A percentile compares a stretch with the other conserved stretches of the same genome.
Conservation (phyloP, 2,797 vertebrate species). For the Nasua narica region DNA sequence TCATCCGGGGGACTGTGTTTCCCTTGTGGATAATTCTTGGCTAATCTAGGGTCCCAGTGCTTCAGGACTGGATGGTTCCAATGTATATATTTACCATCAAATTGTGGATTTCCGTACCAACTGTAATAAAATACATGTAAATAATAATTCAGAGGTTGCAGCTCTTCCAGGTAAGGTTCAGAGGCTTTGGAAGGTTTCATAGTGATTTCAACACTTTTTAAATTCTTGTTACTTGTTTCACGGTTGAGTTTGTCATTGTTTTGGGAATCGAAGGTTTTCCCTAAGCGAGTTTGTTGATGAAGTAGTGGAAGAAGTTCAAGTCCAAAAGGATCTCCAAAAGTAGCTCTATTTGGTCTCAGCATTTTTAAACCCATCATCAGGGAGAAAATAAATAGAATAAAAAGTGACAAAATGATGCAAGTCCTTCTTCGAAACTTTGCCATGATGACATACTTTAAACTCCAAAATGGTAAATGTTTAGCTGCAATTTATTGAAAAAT, state of each 20-base stretch:
- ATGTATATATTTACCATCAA: constrained; percentile 95
- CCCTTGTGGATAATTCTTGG: constrained; percentile 90
- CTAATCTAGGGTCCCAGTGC: constrained; percentile 95
- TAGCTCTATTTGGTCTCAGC: constrained; percentile 87
- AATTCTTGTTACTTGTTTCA: constrained; percentile 69
- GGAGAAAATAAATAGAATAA: constrained; percentile 90
- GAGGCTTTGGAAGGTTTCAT: constrained; percentile 75
- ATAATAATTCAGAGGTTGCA: constrained; percentile 92
- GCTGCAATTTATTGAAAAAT: constrained; percentile 78
- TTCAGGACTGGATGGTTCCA: constrained; percentile 94
- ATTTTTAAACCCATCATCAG: constrained; percentile 91
- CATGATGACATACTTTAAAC: constrained; percentile 90
- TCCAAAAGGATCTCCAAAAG: constrained; percentile 84
- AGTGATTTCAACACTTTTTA: constrained; percentile 64
- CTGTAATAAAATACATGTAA: constrained; percentile 95
- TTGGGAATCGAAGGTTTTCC: constrained; percentile 68
- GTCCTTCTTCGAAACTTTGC: constrained; percentile 93
- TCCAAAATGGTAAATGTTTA: constrained; percentile 70
- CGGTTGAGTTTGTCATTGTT: constrained; percentile 67
- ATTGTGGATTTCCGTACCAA: constrained; percentile 95
- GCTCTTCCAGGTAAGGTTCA: constrained; percentile 80
- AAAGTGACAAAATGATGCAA: constrained; percentile 87
- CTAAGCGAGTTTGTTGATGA: constrained; percentile 72
- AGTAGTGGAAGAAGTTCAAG: constrained; percentile 85
- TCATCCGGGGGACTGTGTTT: constrained; percentile 94